Evolutionary conservation across 1,140 invertebrate genomes (phyloP), one percentile per base, ranked within the genome.

Genomic region (Dendroctonus valens): DNA sequence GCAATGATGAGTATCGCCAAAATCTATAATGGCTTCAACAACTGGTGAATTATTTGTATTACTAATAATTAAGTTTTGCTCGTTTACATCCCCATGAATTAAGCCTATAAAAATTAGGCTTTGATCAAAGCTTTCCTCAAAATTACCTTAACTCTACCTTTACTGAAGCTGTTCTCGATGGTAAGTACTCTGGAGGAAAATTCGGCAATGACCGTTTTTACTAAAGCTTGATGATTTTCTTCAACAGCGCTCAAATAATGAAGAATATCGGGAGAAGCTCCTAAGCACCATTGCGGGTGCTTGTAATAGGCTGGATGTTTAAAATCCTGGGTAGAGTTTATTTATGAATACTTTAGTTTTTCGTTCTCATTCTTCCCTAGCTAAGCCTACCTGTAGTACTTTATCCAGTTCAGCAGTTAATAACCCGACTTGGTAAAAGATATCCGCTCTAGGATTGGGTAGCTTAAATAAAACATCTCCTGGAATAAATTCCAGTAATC

Each of bases 71-170:
- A 96, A 84, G 79, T 97, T 97, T 73, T 92, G 89, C 73, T 96
- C 93, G 74, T 96, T 96, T 41, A 93, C 81, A 76, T 96, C 94
- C 5, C 93, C 94, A 74, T 96, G 94, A 63, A 97, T 89, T 9
- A 92, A 82, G 46, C 65, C 65, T 67, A 9, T 48, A 67, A 52
- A 14, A 51, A 51, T 2, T 12, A 15, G 50, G 11, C 7, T 12
- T 51, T 12, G 7, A 12, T 8, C 11, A 51, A 46, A 11, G 12
- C 12, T 46, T 2, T 0, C 8, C 3, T 4, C 9, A 4, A 46
- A 46, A 46, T 46, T 12, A 46, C 12, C 12, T 46, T 46, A 12
- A 52, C 51, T 14, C n/a, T 44, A 48, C 91, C 91, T 77, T 81
- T 83, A 57, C 87, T 85, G 38, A 94, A 77, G 2, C 81, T 77